Evolutionary conservation across 2,113 vertebrate species (phyloP).

Genomic region (Pelvicachromis taeniatus): DNA sequence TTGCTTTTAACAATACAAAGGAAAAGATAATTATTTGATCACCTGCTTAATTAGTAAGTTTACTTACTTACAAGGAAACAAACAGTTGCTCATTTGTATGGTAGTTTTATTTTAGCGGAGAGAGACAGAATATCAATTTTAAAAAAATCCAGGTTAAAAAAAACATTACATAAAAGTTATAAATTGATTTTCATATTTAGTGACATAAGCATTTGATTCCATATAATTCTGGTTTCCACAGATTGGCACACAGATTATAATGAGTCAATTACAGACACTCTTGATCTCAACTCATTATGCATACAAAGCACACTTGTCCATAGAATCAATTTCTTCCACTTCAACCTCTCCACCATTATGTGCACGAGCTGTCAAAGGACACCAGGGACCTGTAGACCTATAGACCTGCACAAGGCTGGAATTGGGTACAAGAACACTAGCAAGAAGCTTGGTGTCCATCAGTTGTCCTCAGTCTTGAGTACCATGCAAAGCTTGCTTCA

Average conservation of each 20-base stretch:
- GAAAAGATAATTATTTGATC: neutral
- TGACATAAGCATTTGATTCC: neutral
- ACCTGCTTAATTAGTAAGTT: neutral
- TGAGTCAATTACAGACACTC: neutral
- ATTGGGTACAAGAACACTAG: neutral
- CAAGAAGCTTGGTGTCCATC: neutral
- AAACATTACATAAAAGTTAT: neutral
- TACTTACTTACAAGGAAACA: neutral
- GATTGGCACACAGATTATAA: neutral
- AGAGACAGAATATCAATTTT: accelerated
- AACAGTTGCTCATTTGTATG: neutral
- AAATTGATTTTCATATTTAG: neutral
- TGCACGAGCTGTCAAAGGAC: neutral
- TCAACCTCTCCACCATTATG: neutral
- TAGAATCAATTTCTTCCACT: neutral
- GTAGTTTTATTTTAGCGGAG: neutral
- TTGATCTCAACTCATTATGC: neutral
- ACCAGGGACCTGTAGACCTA: neutral
- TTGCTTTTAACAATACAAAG: neutral
- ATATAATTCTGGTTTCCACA: neutral
- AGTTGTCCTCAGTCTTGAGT: neutral
- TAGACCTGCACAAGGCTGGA: neutral
- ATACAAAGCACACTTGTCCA: neutral
- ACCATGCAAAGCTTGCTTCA: neutral
- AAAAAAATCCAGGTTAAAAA: neutral